Evolutionary conservation across 92 coral and sea anemone species (phyloP), one percentile per base, ranked within the genome.

Genomic region (Porites divaricata): DNA sequence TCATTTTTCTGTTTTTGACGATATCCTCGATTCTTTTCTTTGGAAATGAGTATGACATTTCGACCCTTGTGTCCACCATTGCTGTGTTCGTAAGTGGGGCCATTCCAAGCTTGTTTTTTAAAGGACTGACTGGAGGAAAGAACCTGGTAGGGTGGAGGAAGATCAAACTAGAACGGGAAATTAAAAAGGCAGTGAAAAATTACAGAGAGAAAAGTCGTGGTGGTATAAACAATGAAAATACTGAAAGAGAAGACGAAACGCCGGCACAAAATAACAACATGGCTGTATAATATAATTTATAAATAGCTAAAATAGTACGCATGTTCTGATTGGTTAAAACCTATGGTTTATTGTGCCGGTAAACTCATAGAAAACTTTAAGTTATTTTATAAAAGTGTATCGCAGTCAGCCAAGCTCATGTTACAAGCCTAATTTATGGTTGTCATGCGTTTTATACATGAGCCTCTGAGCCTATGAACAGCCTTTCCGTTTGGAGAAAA

Each of bases 21-120:
- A 19, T 75, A 28, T 75, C 50, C 4, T 75, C 64, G 26, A 75
- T 59, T 53, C 6, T 23, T 75, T 75, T 75, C 35, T 24, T 25
- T 21, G 45, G 79, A 26, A 75, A 75, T 75, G 1, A 45, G 65
- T 54, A 53, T 15, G 54, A 17, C 79, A 54, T 75, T 53, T 75
- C 79, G n/a, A 24, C 65, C 17, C 65, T 23, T 1, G 65, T 28
- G 8, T 75, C 79, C 12, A 75, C 67, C 9, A 75, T 75, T 53
- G 79, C 67, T 11, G 65, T 56, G n/a, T 70, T 70, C 48, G 1
- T 70, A 23, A 75, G 79, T 19, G 79, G 79, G 20, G 79, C 49
- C 19, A 16, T 75, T 57, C 79, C 52, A 4, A 35, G 79, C 3
- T 57, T 75, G 35, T 75, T 75, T 57, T 75, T 53, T 17, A 56